phyloP scores from a whole-genome alignment of 1,140 invertebrate genomes.

The Sycophila sp. region DNA sequence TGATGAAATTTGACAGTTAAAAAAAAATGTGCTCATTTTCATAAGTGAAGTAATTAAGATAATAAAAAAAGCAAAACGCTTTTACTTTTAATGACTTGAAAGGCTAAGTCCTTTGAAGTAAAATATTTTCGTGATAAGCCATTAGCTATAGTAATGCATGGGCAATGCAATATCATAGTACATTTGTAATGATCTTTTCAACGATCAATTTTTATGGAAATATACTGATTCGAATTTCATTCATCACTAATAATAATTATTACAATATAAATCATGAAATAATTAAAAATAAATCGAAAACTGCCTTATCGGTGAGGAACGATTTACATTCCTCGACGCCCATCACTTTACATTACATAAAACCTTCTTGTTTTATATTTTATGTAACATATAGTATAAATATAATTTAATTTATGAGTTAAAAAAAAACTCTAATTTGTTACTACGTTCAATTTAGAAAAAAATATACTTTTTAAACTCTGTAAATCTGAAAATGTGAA shows the following conservation, averaged over 20 bases:
- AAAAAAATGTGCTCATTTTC: too few species aligned
- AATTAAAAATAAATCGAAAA: slow-evolving; percentile 6
- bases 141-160: not conserved
- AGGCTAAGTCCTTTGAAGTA: too few species aligned
- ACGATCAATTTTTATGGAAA: too few species aligned
- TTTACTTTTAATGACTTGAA: too few species aligned
- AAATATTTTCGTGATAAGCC: slow-evolving; percentile 6
- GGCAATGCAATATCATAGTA: not conserved
- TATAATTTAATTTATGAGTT: slow-evolving; percentile 28
- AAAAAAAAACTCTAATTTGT: slow-evolving; percentile 17
- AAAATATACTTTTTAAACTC: not conserved
- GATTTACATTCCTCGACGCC: slow-evolving; percentile 36
- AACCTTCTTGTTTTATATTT: slow-evolving; percentile 17
- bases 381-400: slow-evolving; percentile 22
- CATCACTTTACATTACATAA: slow-evolving; percentile 11
- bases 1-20: too few species aligned
- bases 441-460: slow-evolving; percentile 23
- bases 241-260: too few species aligned
- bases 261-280: not conserved
- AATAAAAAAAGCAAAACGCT: too few species aligned
- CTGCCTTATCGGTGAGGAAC: slow-evolving; percentile 33
- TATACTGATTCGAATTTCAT: too few species aligned
- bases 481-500: too few species aligned
- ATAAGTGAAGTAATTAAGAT: too few species aligned
- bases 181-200: too few species aligned